Base-by-base conservation (phyloP, 2,888 invertebrate species). In the Monoplex corrugatus region DNA sequence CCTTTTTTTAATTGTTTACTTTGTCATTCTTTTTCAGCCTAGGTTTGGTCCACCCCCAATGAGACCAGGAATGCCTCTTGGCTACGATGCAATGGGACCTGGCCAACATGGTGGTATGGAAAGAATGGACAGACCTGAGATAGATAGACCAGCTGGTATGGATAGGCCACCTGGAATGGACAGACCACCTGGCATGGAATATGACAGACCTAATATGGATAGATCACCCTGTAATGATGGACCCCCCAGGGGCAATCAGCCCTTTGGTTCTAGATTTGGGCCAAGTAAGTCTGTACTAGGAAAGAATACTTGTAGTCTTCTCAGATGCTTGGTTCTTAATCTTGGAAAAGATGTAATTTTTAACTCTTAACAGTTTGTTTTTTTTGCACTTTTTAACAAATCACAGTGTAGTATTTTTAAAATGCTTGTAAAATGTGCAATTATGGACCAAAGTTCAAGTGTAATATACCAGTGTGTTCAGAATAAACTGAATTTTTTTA, bases 191-290 rank as follows among this genome's bases (percentile, higher is more conserved):
- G 13, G 57, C 57, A 57, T 57, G 57, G 13, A 13, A 57, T 16
- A 57, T 23, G 57, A 57, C 23, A 13, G n/a, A n/a, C n/a, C n/a
- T n/a, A n/a, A n/a, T n/a, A n/a, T n/a, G n/a, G n/a, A n/a, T n/a
- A n/a, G n/a, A 68, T n/a, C 83, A 32, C 80, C 82, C n/a, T 63
- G 43, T 44, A 44, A 57, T n/a, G 72, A 83, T 50, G 32, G 2
- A 6, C 86, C 89, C 2, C 80, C 86, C 23, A 80, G 86, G 38
- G 86, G 80, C 43, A 57, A 78, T 45, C 78, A 75, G 32, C 83
- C 85, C 32, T 89, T 86, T 68, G 86, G 75, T 16, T 38, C 57
- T 35, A 68, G 92, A 87, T 92, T 91, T 89, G 91, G 90, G 84
- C 92, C 88, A 35, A 91, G 92, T 90, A 89, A 89, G 90, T 88